Evolutionary conservation across 1,140 invertebrate genomes (phyloP).

Genomic region (Chionoecetes opilio): DNA sequence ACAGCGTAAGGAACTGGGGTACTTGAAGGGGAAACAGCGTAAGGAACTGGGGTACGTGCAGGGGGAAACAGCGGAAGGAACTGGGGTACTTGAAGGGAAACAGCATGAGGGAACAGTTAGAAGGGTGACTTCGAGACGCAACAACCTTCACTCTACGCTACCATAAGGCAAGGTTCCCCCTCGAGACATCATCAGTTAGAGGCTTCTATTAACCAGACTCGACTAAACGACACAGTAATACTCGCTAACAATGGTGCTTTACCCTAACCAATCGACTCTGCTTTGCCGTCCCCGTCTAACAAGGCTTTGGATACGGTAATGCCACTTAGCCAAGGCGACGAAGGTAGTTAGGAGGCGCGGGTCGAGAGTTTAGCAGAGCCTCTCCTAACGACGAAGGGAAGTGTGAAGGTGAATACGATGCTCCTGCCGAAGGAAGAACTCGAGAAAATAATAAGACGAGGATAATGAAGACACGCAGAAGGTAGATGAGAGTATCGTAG

Average conservation of each 20-base stretch:
- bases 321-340: background rate
- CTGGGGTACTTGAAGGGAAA: background rate
- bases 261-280: background rate
- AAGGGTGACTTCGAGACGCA: background rate
- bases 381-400: background rate
- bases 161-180: background rate
- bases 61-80: background rate
- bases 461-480: too few species aligned
- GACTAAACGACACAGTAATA: background rate
- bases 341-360: background rate
- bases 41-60: too few species aligned
- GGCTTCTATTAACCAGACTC: conserved; percentile 2
- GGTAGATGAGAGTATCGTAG: too few species aligned
- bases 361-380: background rate
- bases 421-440: background rate
- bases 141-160: background rate
- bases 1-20: too few species aligned
- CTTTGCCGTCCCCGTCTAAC: background rate
- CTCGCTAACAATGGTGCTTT: background rate
- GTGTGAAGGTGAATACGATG: background rate
- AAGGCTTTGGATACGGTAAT: background rate
- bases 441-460: background rate
- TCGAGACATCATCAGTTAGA: background rate
- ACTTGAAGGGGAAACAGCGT: too few species aligned
- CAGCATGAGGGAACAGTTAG: background rate